Evolutionary conservation across 2,113 vertebrate species (phyloP), one percentile per base, ranked within the genome.

Genomic region (Chloroceryle aenea): DNA sequence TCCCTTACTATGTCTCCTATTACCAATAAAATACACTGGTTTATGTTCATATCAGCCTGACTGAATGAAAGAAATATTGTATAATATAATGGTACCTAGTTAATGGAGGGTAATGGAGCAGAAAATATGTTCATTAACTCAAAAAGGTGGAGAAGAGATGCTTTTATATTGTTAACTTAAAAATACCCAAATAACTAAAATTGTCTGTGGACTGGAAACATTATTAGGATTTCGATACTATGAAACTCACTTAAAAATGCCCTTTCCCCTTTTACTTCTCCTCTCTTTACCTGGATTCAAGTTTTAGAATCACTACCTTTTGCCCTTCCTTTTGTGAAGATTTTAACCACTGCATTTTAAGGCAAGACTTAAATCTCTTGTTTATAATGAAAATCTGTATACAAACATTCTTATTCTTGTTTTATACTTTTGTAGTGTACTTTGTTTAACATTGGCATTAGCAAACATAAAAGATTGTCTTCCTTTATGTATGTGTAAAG

Each of bases 41-140:
- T 96, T 85, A 72, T 85, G 48, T 17, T 92, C 5, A 6, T 63
- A 74, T 85, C 66, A 90, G 56, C 23, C 48, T 68, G 53, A 72
- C 15, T 76, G 87, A 93, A 79, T 61, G 91, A 80, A 66, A 87
- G 68, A 93, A 90, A 80, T 55, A 94, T 45, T 87, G 55, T 80
- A 55, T 82, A 90, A 85, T 77, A 36, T 95, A 93, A 87, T 83
- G 62, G 63, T 71, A 50, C 8, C 30, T 50, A 83, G 36, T 79
- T 94, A 96, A 93, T 95, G 73, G 68, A 93, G 17, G 20, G 48
- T 69, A 94, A 93, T 89, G 68, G 75, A 93, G 42, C 52, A 90
- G 77, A 95, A 97, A 95, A 95, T 90, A 74, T 38, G 21, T 95
- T 93, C 62, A 72, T 94, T 95, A 45, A 93, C 26, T 64, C 55